Base-by-base conservation (phyloP, 2,888 invertebrate species). In the Acronicta aceris region DNA sequence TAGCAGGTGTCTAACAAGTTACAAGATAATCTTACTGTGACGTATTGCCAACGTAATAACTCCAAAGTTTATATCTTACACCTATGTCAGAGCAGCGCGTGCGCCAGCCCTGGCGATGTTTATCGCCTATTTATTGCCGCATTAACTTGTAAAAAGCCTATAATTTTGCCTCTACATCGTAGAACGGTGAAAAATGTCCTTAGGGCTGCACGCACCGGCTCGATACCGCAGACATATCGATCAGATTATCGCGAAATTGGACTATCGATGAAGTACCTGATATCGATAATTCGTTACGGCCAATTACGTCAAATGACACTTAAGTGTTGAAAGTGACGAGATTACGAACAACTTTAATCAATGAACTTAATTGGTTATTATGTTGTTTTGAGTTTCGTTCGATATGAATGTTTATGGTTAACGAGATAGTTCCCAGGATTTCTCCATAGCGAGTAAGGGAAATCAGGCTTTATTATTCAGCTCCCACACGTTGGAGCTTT, bases 61-160 rank as follows among this genome's bases (percentile, higher is more conserved):
- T 62, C 53, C 12, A 25, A 3, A 75, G 81, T 69, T 81, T 74
- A 15, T 78, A 56, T 47, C 79, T 86, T 85, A 53, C 41, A 61
- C 83, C 81, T 69, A 55, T 43, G 45, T 45, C 50, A 30, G 58
- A 69, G 67, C 71, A 83, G 86, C 87, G 88, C 91, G 89, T 89
- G 89, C 84, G 82, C 81, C 80, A 77, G 76, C 48, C 74, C 83
- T 78, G 67, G 68, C 75, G 91, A 91, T 90, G 83, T 86, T 89
- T 89, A 92, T 92, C 90, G 87, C 78, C 85, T 89, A 89, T 91
- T 90, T 90, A 92, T 89, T 85, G 84, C 85, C 79, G 83, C 86
- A 92, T 91, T 91, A 90, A 89, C 86, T 88, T 85, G 88, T 89
- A 90, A 90, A 90, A 92, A 88, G 89, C 87, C 89, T 88, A 90